Conservation (phyloP, 2,888 invertebrate genomes). For the Pterostichus madidus region DNA sequence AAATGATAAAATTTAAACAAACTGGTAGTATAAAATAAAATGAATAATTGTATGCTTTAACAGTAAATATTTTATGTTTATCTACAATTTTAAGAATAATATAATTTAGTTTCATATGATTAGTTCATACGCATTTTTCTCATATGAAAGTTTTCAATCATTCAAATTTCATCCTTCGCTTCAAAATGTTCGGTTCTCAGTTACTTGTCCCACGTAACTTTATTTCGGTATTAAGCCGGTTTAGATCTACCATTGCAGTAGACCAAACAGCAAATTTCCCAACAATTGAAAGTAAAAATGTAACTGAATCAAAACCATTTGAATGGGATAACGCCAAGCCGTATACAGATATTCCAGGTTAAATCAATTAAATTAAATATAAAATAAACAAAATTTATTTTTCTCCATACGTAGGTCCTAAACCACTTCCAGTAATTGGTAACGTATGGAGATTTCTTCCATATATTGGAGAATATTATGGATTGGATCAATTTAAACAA, state of each 20-base stretch:
- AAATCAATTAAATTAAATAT: not conserved
- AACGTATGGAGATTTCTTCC: conserved; percentile 73
- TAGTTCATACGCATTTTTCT: no score
- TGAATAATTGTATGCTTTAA: no score
- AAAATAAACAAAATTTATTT: not conserved
- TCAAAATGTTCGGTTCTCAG: not conserved
- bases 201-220: not conserved
- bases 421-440: conserved; percentile 72
- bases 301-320: not conserved
- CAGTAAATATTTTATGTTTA: no score
- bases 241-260: not conserved
- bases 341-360: conserved; percentile 70
- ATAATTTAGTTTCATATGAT: no score
- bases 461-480: conserved; percentile 70
- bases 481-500: conserved; percentile 68
- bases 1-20: no score
- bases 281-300: not conserved
- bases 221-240: not conserved
- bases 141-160: no score
- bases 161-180: not conserved
- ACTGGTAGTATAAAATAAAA: no score
- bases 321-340: conserved; percentile 72
- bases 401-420: conserved; percentile 69
- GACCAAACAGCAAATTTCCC: not conserved
- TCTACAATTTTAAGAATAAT: no score